A percentile compares a stretch with the other conserved stretches of the same genome.
These are phyloP conservation scores for Ophioninae sp. DNA, from an alignment of 2,888 invertebrate species.

Conservation along the genomic window DNA sequence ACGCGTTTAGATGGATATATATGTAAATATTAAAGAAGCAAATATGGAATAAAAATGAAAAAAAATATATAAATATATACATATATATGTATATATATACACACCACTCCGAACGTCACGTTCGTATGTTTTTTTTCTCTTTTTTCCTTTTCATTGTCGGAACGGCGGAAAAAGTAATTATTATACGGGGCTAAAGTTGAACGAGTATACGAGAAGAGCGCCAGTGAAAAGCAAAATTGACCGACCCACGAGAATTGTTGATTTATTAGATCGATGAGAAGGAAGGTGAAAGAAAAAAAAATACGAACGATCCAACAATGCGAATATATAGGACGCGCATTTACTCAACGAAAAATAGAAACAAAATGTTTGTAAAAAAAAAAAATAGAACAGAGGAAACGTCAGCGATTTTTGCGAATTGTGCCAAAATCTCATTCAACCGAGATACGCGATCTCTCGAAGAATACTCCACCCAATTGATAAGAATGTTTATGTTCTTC, in stretches of 20 bases:
- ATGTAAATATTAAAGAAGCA: slow-evolving; percentile 62
- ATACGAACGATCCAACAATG: slow-evolving; percentile 24
- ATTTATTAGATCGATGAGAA: slow-evolving; percentile 57
- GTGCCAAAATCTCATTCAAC: slow-evolving; percentile 76
- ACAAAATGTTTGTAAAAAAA: slow-evolving; percentile 15
- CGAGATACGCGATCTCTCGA: slow-evolving; percentile 37
- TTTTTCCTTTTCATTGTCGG: neutral
- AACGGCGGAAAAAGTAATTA: slow-evolving; percentile 59
- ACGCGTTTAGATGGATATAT: slow-evolving; percentile 76
- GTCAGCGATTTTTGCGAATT: slow-evolving; percentile 73
- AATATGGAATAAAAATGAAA: slow-evolving; percentile 66
- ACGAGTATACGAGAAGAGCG: slow-evolving; percentile 38
- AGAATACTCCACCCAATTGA: neutral
- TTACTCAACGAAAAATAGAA: slow-evolving; percentile 11
- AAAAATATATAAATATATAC: slow-evolving; percentile 74
- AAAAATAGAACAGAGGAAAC: slow-evolving; percentile 31
- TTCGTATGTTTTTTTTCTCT: slow-evolving; percentile 3
- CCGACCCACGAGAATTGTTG: slow-evolving; percentile 64
- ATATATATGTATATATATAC: slow-evolving; percentile 68
- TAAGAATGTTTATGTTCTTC: neutral
- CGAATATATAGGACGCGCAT: slow-evolving; percentile 55
- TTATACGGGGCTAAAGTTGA: slow-evolving; percentile 53
- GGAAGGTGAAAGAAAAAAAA: slow-evolving; percentile 55
- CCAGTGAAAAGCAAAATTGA: slow-evolving; percentile 53
- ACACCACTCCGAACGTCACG: slow-evolving; percentile 56